These are phyloP conservation scores for Hydropotes inermis DNA, from an alignment of 2,113 vertebrate species.

Conservation along the genomic window DNA sequence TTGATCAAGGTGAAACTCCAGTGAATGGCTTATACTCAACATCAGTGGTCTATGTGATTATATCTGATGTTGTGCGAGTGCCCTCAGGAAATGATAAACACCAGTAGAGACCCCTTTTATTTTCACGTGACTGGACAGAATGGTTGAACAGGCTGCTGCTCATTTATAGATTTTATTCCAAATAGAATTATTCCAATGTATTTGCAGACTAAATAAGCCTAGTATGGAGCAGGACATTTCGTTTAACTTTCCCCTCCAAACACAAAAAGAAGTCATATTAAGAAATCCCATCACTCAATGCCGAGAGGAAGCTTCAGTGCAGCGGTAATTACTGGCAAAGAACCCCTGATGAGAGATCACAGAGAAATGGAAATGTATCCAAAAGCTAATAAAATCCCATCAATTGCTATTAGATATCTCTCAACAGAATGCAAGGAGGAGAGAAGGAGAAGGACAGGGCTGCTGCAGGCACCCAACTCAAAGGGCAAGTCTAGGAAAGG, in stretches of 20 bases:
- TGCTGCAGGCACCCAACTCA: not conserved
- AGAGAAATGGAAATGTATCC: constrained; percentile 64
- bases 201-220: constrained; percentile 53
- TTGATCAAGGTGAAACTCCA: not conserved
- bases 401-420: constrained; percentile 52
- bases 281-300: constrained; percentile 55
- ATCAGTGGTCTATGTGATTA: not conserved
- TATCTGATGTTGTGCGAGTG: not conserved
- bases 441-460: not conserved
- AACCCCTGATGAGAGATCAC: constrained; percentile 66
- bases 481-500: not conserved
- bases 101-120: not conserved
- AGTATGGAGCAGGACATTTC: constrained; percentile 48
- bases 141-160: not conserved
- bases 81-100: not conserved
- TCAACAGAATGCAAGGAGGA: constrained; percentile 27
- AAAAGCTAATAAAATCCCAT: constrained; percentile 70
- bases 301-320: constrained; percentile 54
- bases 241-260: constrained; percentile 64
- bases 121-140: not conserved
- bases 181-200: constrained; percentile 49
- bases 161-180: not conserved
- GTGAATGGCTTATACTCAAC: not conserved
- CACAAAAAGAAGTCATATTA: constrained; percentile 64
- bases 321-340: constrained; percentile 72